A percentile compares a stretch with the other conserved stretches of the same genome.
Conservation (phyloP, 2,113 vertebrate species). For the Sus scrofa region DNA sequence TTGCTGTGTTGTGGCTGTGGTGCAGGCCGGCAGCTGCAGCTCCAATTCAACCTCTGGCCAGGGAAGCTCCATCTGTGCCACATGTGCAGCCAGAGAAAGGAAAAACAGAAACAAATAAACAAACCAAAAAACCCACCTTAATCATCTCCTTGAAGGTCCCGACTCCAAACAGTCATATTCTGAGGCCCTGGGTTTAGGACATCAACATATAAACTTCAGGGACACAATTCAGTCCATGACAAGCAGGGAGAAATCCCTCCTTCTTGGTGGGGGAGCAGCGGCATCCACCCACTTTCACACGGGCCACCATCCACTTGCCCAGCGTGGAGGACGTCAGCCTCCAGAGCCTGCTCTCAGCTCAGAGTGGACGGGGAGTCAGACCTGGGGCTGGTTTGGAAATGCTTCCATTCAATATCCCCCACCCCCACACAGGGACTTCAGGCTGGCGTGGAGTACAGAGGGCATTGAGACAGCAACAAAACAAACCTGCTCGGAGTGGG, state of each 20-base stretch:
- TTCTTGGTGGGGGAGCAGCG: not conserved
- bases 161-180: not conserved
- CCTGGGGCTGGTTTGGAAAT: not conserved
- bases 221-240: not conserved
- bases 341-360: not conserved
- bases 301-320: accelerated
- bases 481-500: not conserved
- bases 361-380: not conserved
- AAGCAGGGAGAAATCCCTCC: not conserved
- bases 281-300: not conserved
- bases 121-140: too few relatives aligned
- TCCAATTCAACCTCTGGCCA: too few relatives aligned
- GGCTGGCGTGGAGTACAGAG: not conserved
- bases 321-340: not conserved
- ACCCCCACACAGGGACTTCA: not conserved
- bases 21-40: too few relatives aligned
- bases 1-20: too few relatives aligned
- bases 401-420: not conserved
- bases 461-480: not conserved
- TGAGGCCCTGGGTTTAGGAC: not conserved
- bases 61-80: too few relatives aligned
- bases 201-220: not conserved
- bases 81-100: too few relatives aligned
- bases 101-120: too few relatives aligned
- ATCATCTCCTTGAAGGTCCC: not conserved